Evolutionary conservation across 2,113 vertebrate genomes (phyloP), one percentile per base, ranked within the genome.

Genomic region (Cygnus buccinator): DNA sequence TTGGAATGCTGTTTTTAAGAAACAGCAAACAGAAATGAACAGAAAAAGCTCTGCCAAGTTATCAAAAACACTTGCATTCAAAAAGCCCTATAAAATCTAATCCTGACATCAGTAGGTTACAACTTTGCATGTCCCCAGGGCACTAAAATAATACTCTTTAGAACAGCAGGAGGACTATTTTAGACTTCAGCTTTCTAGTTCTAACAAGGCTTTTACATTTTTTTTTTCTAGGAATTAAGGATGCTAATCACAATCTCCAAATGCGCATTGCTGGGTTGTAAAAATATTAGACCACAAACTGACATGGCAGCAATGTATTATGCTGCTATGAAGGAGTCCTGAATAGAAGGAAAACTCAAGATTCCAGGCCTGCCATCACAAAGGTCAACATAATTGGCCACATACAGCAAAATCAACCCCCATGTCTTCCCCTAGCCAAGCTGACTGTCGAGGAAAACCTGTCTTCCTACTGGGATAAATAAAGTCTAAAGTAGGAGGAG

Each of bases 301-400:
- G 98, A 96, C 96, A 97, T 29, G 92, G 97, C 96, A 94, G 97
- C 85, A 90, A 95, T 82, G 94, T 92, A 97, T 97, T 97, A 83
- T 66, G 73, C 91, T 95, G 90, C 93, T 79, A 61, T 33, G 95
- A 98, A 97, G 97, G 97, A 97, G 97, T 97, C 95, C 89, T 97
- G 98, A 98, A 98, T 97, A 96, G 95, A 96, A 98, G 97, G 94
- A 96, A 98, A 97, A 97, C 95, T 96, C 10, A 3, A 97, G 96
- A 98, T 98, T 97, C 97, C 97, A 95, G 97, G 94, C 97, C 97
- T 95, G 84, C 96, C 97, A 97, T 98, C 98, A 98, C 94, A 98
- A 98, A 98, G 97, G 98, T 98, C 98, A 98, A 97, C 87, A 96
- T 98, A 98, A 98, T 98, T 98, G 98, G 98, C 98, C 98, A 98